phyloP scores from a whole-genome alignment of 2,888 invertebrate species.

The Apeira syringaria region DNA sequence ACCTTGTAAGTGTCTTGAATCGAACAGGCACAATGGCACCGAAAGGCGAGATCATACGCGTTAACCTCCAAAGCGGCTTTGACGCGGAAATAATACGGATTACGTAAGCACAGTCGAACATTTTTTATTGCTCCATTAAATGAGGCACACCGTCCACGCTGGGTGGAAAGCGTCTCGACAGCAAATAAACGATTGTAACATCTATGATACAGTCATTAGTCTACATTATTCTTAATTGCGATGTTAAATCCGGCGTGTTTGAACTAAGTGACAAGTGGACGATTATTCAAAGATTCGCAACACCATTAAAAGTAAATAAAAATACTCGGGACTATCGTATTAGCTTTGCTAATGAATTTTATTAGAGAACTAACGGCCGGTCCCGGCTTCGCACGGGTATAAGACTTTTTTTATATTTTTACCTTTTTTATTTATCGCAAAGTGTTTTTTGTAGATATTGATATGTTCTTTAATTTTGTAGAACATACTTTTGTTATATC shows the following conservation, averaged over 20 bases:
- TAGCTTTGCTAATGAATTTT: conserved; percentile 5
- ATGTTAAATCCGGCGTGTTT: conserved; percentile 51
- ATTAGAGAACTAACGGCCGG: conserved; percentile 7
- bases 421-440: too few relatives aligned
- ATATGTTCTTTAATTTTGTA: too few relatives aligned
- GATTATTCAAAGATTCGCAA: conserved; percentile 25
- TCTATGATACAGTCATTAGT: conserved; percentile 63
- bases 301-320: conserved; percentile 20
- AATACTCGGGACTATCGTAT: neutral
- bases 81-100: conserved; percentile 80
- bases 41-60: conserved; percentile 57
- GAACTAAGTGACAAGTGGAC: conserved; percentile 31
- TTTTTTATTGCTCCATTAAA: conserved; percentile 82
- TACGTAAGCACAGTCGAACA: conserved; percentile 81
- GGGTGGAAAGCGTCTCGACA: conserved; percentile 70
- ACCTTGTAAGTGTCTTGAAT: conserved; percentile 34
- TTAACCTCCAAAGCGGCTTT: conserved; percentile 67
- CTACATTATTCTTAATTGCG: conserved; percentile 60
- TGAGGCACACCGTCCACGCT: conserved; percentile 73
- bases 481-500: too few relatives aligned
- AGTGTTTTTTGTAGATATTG: too few relatives aligned
- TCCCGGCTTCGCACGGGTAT: too few relatives aligned
- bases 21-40: conserved; percentile 37
- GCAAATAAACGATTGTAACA: conserved; percentile 67
- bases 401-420: too few relatives aligned